These are phyloP conservation scores for Drosophila biarmipes DNA, from an alignment of 1,140 invertebrate species.

Conservation along the genomic window DNA sequence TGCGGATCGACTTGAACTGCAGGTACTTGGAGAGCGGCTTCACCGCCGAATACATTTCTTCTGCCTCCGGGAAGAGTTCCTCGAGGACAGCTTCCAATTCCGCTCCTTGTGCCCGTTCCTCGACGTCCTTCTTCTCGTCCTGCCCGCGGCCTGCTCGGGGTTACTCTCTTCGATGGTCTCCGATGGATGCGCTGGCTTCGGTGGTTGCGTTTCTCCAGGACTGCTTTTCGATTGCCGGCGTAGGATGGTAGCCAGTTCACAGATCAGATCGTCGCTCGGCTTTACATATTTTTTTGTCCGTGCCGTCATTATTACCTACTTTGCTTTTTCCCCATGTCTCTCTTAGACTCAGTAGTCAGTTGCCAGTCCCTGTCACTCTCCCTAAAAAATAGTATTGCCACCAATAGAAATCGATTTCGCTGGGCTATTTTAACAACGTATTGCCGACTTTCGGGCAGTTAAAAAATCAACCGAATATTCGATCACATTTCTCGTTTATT, in stretches of 20 bases:
- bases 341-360: neutral
- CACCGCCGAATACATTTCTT: conserved; percentile 79
- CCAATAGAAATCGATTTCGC: neutral
- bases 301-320: conserved; percentile 54
- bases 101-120: neutral
- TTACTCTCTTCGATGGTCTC: neutral
- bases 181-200: neutral
- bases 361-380: neutral
- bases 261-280: conserved; percentile 64
- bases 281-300: conserved; percentile 65
- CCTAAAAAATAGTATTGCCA: neutral
- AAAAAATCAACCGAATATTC: neutral
- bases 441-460: conserved; percentile 50
- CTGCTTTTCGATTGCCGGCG: conserved; percentile 22
- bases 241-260: conserved; percentile 47
- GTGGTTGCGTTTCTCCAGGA: neutral
- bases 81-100: conserved; percentile 66
- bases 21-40: conserved; percentile 84
- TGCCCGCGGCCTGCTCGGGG: neutral
- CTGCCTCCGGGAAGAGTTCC: conserved; percentile 69
- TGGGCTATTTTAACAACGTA: too few relatives aligned
- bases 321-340: conserved; percentile 37
- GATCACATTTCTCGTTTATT: conserved; percentile 21
- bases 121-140: neutral
- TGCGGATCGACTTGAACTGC: conserved; percentile 87